Evolutionary conservation across 2,888 invertebrate genomes (phyloP).

Genomic region (Epiblema foenella): DNA sequence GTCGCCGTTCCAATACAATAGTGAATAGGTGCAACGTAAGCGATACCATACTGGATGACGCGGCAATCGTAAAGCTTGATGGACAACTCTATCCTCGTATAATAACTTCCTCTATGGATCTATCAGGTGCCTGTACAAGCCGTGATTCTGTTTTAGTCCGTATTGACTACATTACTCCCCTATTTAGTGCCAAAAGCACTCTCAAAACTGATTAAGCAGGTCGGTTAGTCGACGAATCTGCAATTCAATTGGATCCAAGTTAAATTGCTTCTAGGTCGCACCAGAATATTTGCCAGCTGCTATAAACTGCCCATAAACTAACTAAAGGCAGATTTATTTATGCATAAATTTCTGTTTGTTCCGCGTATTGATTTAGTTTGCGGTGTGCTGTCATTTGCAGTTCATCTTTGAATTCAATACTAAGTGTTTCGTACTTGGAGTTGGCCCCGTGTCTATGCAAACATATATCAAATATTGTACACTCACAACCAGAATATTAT

Average conservation of each 20-base stretch:
- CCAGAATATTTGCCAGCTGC: constrained; percentile 71
- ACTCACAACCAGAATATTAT: no score
- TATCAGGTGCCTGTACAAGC: no score
- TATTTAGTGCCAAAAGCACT: constrained; percentile 33
- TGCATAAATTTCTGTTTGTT: constrained; percentile 56
- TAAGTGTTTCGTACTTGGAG: not conserved
- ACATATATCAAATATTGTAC: no score
- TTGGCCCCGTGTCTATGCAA: not conserved
- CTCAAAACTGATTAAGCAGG: constrained; percentile 42
- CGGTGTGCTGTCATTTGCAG: constrained; percentile 33
- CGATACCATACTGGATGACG: no score
- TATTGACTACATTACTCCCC: not conserved
- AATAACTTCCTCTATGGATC: no score
- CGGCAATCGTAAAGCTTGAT: no score
- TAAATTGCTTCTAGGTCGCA: constrained; percentile 65
- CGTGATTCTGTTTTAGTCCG: not conserved
- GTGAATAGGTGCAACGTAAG: no score
- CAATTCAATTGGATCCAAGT: constrained; percentile 67
- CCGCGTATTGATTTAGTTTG: constrained; percentile 37
- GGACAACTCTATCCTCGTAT: no score
- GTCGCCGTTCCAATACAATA: no score
- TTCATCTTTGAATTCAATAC: constrained; percentile 6
- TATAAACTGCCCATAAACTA: constrained; percentile 71
- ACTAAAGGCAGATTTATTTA: constrained; percentile 65
- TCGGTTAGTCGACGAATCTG: constrained; percentile 57